Evolutionary conservation across 1,140 invertebrate genomes (phyloP), one percentile per base, ranked within the genome.

Genomic region (Hypothenemus hampei): DNA sequence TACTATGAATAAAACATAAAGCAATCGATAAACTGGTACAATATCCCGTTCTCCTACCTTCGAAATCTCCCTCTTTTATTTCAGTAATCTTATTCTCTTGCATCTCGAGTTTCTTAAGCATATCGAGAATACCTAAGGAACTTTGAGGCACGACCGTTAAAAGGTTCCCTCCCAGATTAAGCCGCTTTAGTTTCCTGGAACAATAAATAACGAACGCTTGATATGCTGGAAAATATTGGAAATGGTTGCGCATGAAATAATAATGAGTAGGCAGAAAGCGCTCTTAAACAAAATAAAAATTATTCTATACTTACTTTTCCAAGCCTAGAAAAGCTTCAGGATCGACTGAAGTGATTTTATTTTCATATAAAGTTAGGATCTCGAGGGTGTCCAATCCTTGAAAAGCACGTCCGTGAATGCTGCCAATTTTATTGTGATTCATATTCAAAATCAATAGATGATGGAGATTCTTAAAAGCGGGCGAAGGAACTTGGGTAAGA

Each of bases 291-390:
- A n/a, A 16, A 6, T 13, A 37, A 13, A 37, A 37, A 37, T 37
- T 7, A 11, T 3, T n/a, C 7, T 37, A 8, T 6, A 78, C 79
- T 81, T 76, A 93, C 89, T 88, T 90, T 65, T 90, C 87, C 1
- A 91, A 72, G 50, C 88, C 89, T 54, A 84, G 81, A 71, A 93
- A 92, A 11, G 89, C 89, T 50, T 89, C 86, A 0, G 78, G 72
- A 61, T 91, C 88, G 40, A 93, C 82, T 15, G 71, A 77, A 40
- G 78, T 80, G 58, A 93, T 86, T 73, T 84, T 85, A 68, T 94
- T 95, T 67, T 89, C 89, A 69, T 93, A 93, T 13, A 94, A 72
- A 33, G 88, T 91, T 24, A 95, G 77, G 50, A 92, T 88, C 69
- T 91, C 87, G 39, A 92, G 75, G 4, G 89, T 89, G 56, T 89